phyloP scores from a whole-genome alignment of 2,888 invertebrate genomes.

The Eudasyphora cyanicolor region DNA sequence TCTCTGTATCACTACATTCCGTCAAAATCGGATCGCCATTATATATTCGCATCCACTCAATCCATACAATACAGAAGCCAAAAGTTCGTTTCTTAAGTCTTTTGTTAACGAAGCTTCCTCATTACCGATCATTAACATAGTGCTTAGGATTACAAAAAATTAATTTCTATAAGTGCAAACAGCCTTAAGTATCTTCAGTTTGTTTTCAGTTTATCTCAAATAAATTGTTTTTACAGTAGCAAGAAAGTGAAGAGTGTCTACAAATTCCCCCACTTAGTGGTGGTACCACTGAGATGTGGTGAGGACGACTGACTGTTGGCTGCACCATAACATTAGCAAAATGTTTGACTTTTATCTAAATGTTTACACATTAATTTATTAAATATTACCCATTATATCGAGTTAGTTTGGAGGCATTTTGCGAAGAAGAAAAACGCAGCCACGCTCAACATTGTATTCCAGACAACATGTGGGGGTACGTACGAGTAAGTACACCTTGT shows the following conservation, averaged over 20 bases:
- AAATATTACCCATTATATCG: slow-evolving; percentile 38
- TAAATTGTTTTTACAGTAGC: not conserved
- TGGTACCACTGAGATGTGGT: not conserved
- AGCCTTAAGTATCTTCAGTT: not conserved
- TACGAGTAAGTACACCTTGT: not conserved
- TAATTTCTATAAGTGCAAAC: slow-evolving; percentile 6
- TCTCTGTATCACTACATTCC: too few species aligned
- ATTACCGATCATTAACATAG: not conserved
- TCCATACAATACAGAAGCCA: too few species aligned
- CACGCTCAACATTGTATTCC: not conserved
- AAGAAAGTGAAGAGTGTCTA: not conserved
- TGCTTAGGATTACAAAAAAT: not conserved
- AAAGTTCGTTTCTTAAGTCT: slow-evolving; percentile 29
- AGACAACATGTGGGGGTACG: not conserved
- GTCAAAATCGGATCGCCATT: too few species aligned
- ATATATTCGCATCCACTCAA: too few species aligned
- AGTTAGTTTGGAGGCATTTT: slow-evolving; percentile 34
- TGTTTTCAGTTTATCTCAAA: slow-evolving; percentile 2
- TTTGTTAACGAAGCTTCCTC: not conserved
- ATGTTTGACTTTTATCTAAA: slow-evolving; percentile 50
- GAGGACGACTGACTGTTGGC: not conserved
- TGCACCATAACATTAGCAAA: not conserved
- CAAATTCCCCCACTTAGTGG: not conserved
- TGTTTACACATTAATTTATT: slow-evolving; percentile 51
- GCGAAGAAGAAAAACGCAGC: not conserved